Evolutionary conservation across 2,888 invertebrate genomes (phyloP), one percentile per base, ranked within the genome.

Genomic region (Ceramica pisi): DNA sequence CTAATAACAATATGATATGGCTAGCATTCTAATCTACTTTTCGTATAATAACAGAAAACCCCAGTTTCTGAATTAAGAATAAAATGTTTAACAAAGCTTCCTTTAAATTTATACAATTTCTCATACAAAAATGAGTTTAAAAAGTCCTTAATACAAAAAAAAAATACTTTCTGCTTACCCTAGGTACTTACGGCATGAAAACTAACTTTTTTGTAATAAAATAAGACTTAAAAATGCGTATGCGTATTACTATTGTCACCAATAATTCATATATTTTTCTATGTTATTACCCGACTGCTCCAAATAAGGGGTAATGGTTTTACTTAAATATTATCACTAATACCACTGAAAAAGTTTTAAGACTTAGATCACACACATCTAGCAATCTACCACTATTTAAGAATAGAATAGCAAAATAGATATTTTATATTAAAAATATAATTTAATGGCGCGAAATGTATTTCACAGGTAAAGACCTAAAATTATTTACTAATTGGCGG

Each of bases 391-490:
- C 38, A 19, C 31, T 50, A 66, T 41, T 2, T 12, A 53, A 66
- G 44, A 80, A 65, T 78, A 74, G 21, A 67, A 74, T 80, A 80
- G 79, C 79, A 80, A 80, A 80, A 80, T 82, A 80, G 21, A 68
- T 63, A 68, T 64, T 62, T 62, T 59, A 35, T 68, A 61, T 56
- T 78, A 21, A 68, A 80, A 75, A 80, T 80, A 83, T 75, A 64
- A 59, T 75, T 55, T 53, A 74, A 68, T 80, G 68, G 67, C 75
- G 68, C 68, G 83, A 70, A 72, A 79, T 78, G 12, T 57, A 55
- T 23, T 31, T 31, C 31, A 31, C 31, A 31, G 31, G 31, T 31
- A 5, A 26, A 26, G 26, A 31, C 31, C 31, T 31, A 31, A 2
- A 31, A 31, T 31, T 62, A 57, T 7, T 31, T 68, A 63, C 23